Base-by-base conservation (phyloP, 2,113 vertebrate species). In the Neomonachus schauinslandi region DNA sequence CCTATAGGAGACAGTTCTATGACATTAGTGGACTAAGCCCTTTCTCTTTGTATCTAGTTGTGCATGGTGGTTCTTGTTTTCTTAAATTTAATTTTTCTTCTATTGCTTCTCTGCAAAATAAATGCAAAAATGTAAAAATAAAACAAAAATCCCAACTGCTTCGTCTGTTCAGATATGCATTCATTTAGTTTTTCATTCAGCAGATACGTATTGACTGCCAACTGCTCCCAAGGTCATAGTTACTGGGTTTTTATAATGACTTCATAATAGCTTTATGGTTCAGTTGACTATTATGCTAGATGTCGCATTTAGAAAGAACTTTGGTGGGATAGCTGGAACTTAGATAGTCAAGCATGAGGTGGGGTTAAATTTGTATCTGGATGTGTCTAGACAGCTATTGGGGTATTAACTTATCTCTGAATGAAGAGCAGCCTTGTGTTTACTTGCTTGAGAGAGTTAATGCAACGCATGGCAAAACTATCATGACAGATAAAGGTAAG, bases 181-280 rank as follows among this genome's bases (percentile, higher is more conserved):
- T 92, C 3, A 7, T 86, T 92, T 79, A 87, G 14, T 65, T 93
- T 97, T 89, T 84, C 39, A 33, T 81, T 86, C 28, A 69, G 53
- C 5, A 80, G 53, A 26, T 93, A 74, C 46, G 19, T 91, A 59
- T 74, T 90, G 39, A 57, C 2, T 51, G 4, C 21, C 24, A n/a
- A 16, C 4, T 1, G 16, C 18, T 81, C 57, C 28, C 55, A 53
- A 31, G 26, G 80, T 84, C 26, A 81, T 46, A 42, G 82, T 55
- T 49, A 33, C 16, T 85, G 51, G 67, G 61, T 85, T 89, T 95
- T 95, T 89, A 74, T 92, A 57, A 57, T 69, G 1, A 10, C 31
- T 83, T 89, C 19, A 1, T 87, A 79, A 51, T 51, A 42, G 28
- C 49, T 91, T 16, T 83, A 14, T 90, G 87, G 28, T 49, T 92